These are phyloP conservation scores for Lasiurus borealis DNA, from an alignment of 2,113 vertebrate species.

Conservation along the genomic window DNA sequence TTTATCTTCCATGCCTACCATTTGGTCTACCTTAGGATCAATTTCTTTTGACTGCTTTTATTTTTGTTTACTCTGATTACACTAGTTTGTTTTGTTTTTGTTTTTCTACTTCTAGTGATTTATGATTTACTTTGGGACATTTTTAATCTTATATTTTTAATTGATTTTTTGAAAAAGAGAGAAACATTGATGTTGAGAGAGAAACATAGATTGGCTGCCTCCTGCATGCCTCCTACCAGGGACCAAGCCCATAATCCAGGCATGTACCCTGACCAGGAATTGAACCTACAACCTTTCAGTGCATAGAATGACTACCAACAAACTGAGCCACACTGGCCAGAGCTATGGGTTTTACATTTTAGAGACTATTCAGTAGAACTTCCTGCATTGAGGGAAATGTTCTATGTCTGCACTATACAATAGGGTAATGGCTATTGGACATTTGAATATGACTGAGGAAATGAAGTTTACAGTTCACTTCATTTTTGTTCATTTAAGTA, in stretches of 20 bases:
- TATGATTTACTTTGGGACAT: neutral
- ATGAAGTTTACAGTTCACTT: constrained; percentile 18
- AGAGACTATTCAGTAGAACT: neutral
- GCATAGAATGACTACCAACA: neutral
- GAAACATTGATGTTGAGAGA: neutral
- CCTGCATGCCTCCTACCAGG: too few relatives aligned
- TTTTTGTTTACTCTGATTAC: neutral
- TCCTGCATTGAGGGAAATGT: neutral
- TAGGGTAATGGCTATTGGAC: neutral
- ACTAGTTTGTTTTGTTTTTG: neutral
- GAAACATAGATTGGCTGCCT: too few relatives aligned
- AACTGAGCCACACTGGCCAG: neutral
- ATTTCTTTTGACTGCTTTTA: neutral
- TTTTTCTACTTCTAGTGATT: neutral
- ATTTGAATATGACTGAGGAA: neutral
- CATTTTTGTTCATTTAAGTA: neutral
- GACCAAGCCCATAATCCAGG: too few relatives aligned
- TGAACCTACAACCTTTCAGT: neutral
- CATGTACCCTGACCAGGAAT: neutral
- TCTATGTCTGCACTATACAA: neutral
- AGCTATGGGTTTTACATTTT: neutral
- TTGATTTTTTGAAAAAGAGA: neutral
- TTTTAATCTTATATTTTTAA: neutral
- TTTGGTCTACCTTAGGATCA: neutral
- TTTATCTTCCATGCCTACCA: neutral